These are phyloP conservation scores for Meteorus sp. DNA, from an alignment of 1,140 invertebrate species.

Conservation along the genomic window DNA sequence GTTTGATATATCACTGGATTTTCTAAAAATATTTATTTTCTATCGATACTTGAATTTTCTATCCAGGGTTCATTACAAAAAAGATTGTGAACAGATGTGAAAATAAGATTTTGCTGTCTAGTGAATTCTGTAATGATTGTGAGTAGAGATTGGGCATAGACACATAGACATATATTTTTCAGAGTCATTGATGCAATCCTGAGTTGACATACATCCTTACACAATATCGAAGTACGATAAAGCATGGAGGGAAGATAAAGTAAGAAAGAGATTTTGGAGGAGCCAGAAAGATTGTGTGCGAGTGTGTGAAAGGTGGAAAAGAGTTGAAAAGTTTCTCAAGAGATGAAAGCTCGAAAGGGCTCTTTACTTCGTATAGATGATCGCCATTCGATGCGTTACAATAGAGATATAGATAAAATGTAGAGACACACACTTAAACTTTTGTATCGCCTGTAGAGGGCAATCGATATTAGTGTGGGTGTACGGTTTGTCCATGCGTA, in stretches of 20 bases:
- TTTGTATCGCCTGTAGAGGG: slow-evolving; percentile 19
- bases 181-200: slow-evolving; percentile 20
- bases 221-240: not conserved
- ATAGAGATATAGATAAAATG: too few relatives aligned
- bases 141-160: too few relatives aligned
- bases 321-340: slow-evolving; percentile 19
- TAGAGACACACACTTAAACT: slow-evolving; percentile 23
- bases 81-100: not conserved
- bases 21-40: not conserved
- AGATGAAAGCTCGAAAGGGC: slow-evolving; percentile 25
- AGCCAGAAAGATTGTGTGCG: not conserved
- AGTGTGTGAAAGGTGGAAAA: not conserved
- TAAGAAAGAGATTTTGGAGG: not conserved
- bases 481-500: slow-evolving; percentile 20
- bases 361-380: slow-evolving; percentile 24
- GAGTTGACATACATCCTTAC: slow-evolving; percentile 4
- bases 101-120: slow-evolving; percentile 3
- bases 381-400: slow-evolving; percentile 22
- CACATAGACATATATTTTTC: too few relatives aligned
- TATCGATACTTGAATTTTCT: too few relatives aligned
- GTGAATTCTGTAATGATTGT: too few relatives aligned
- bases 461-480: slow-evolving; percentile 29
- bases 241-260: not conserved
- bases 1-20: not conserved
- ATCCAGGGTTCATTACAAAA: too few relatives aligned